Evolutionary conservation across 1,140 invertebrate species (phyloP).

Genomic region (Aethina tumida): DNA sequence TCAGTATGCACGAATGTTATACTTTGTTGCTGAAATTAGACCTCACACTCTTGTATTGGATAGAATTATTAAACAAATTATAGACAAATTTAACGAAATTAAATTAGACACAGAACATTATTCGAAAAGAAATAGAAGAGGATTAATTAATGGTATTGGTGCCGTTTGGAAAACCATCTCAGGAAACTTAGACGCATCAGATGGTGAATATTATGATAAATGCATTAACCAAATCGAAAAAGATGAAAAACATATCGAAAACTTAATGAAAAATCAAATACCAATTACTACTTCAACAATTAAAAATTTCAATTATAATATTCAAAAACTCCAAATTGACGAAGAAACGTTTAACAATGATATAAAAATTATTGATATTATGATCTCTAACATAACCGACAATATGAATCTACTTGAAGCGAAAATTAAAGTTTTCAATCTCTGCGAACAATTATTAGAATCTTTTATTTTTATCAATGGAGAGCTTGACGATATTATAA

Average conservation of each 20-base stretch:
- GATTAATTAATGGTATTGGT: constrained; percentile 15
- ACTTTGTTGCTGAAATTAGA: constrained; percentile 6
- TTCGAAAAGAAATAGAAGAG: constrained; percentile 7
- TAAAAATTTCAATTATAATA: constrained; percentile 17
- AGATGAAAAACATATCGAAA: constrained; percentile 15
- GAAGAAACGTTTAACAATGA: constrained; percentile 16
- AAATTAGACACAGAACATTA: no score
- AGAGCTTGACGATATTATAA: constrained; percentile 5
- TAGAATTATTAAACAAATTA: constrained; percentile 7
- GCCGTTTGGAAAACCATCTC: constrained; percentile 17
- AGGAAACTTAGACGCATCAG: constrained; percentile 17
- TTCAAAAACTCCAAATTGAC: constrained; percentile 15
- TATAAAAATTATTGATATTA: constrained; percentile 10
- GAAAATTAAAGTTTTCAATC: constrained; percentile 3
- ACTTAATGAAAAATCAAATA: constrained; percentile 18
- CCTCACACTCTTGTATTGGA: constrained; percentile 10
- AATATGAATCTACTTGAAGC: constrained; percentile 1
- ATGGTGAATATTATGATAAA: constrained; percentile 19
- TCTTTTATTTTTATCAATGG: constrained; percentile 8
- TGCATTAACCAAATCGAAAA: constrained; percentile 17
- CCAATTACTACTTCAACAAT: constrained; percentile 15
- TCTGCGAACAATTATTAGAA: constrained; percentile 12
- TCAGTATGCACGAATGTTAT: constrained; percentile 5
- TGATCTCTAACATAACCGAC: constrained; percentile 6
- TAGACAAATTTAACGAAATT: no score